These are phyloP conservation scores for Hedya salicella DNA, from an alignment of 2,888 invertebrate species.

Conservation along the genomic window DNA sequence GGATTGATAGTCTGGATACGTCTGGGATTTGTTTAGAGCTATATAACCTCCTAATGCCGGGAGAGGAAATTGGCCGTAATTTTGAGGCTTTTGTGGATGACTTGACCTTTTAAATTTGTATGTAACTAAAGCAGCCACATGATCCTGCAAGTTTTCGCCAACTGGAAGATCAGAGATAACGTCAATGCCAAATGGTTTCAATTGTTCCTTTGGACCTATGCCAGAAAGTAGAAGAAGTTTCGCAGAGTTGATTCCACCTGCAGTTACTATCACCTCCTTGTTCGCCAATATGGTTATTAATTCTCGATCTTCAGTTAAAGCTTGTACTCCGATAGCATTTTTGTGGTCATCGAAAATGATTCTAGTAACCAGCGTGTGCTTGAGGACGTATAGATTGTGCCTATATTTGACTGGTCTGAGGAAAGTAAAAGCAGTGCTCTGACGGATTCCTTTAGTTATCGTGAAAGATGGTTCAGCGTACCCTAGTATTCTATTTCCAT, in stretches of 20 bases:
- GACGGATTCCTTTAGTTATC: slow-evolving; percentile 87
- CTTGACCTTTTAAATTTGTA: slow-evolving; percentile 5
- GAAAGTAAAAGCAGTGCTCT: slow-evolving; percentile 89
- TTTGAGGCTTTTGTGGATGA: not conserved
- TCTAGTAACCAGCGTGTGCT: slow-evolving; percentile 69
- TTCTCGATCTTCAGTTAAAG: slow-evolving; percentile 56
- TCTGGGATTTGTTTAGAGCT: slow-evolving; percentile 8
- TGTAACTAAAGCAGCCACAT: slow-evolving; percentile 46
- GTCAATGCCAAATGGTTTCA: slow-evolving; percentile 56
- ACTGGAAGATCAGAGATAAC: slow-evolving; percentile 63
- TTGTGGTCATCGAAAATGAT: slow-evolving; percentile 73
- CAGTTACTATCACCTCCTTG: slow-evolving; percentile 71
- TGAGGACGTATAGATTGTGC: slow-evolving; percentile 58
- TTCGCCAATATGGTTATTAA: slow-evolving; percentile 35
- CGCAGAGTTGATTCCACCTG: slow-evolving; percentile 68
- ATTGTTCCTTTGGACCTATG: slow-evolving; percentile 62
- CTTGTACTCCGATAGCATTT: slow-evolving; percentile 62
- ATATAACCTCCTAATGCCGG: not conserved
- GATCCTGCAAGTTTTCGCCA: slow-evolving; percentile 71
- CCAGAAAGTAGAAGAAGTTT: slow-evolving; percentile 72
- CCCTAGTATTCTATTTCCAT: slow-evolving; percentile 38
- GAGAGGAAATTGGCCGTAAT: not conserved
- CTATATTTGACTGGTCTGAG: slow-evolving; percentile 69
- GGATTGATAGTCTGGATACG: slow-evolving; percentile 22
- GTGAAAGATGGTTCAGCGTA: slow-evolving; percentile 59